Evolutionary conservation across 1,140 invertebrate genomes (phyloP), one percentile per base, ranked within the genome.

Genomic region (Papilio machaon): DNA sequence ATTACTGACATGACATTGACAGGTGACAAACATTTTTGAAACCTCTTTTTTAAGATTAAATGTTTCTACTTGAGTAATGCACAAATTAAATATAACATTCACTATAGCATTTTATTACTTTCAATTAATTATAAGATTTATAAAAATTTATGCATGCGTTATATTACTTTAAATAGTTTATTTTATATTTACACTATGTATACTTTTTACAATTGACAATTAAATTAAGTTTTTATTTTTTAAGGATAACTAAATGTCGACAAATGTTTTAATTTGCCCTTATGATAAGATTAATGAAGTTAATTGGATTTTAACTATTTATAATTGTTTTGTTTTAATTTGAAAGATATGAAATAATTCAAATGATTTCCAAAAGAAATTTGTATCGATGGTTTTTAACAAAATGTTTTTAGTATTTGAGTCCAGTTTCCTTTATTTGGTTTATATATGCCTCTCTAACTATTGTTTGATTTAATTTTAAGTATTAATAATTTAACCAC

Each of bases 41-140:
- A 81, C 19, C 9, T n/a, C 77, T 19, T 35, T 58, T 30, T 67
- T 60, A 70, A 60, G 64, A 64, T 52, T 80, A 79, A 38, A 52
- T 30, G 7, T 58, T 58, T 77, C 4, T 77, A 54, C 13, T 77
- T 23, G 11, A 30, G 49, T 35, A 77, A 67, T 38, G 11, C 30
- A 70, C 30, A 70, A 70, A 35, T 38, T 35, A 43, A 54, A 35
- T 77, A 58, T 54, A 52, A 30, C 19, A 52, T 77, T 81, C 30
- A 74, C 70, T 74, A 17, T 52, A 64, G 80, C 80, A 81, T 81
- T 81, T 70, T 76, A 81, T 64, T 60, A 11, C 10, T 64, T 70
- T 35, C 13, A 17, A 67, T 67, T 67, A 15, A 67, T 67, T 2
- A 3, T 30, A 67, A 67, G 23, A 11, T 67, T 11, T 67, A 67